Conservation (phyloP, 2,797 vertebrate species). For the Leucoraja ocellata region DNA sequence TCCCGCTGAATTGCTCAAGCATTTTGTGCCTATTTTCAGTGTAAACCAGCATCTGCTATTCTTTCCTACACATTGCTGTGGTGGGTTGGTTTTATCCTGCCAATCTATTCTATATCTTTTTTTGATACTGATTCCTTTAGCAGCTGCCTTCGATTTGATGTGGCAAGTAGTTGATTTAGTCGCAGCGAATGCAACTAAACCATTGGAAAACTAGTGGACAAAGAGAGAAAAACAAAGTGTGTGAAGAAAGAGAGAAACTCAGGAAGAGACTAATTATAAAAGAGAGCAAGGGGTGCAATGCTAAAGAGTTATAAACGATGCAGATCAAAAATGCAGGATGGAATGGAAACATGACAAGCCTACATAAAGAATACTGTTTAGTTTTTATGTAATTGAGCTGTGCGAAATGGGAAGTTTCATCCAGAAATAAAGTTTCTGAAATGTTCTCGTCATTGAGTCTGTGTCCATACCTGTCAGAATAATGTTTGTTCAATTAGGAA, state of each 20-base stretch:
- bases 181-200: background rate
- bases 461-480: background rate
- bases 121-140: background rate
- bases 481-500: background rate
- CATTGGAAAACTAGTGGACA: background rate
- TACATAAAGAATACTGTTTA: background rate
- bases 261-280: background rate
- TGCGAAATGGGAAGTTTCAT: background rate
- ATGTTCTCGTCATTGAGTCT: background rate
- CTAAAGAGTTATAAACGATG: background rate
- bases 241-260: background rate
- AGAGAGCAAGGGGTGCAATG: background rate
- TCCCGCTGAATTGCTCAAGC: no score
- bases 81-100: background rate
- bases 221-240: background rate
- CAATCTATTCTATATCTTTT: background rate
- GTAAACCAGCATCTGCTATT: no score
- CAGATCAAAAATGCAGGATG: background rate
- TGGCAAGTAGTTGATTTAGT: background rate
- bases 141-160: background rate
- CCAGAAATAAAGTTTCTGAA: background rate
- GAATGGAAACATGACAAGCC: background rate
- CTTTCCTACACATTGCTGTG: no score
- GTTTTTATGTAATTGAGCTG: background rate
- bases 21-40: no score